Percentiles rank a stretch among this genome's conserved stretches.
phyloP scores from a whole-genome alignment of 2,797 vertebrate genomes.

The Hapalemur alaotrensis region DNA sequence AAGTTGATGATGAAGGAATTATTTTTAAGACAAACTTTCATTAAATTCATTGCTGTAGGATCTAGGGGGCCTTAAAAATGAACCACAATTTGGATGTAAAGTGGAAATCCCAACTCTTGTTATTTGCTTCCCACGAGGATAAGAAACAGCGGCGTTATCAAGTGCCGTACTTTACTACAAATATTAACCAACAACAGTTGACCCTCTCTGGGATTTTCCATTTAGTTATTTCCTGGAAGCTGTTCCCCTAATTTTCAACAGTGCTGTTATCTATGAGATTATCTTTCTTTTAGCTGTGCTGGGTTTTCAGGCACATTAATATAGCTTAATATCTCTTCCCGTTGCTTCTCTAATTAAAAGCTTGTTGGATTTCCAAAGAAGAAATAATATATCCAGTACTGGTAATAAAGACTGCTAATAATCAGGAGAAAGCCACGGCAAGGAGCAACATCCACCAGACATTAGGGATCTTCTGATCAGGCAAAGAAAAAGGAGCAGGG shows the following conservation, averaged over 20 bases:
- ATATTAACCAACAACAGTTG: slow-evolving; percentile 63
- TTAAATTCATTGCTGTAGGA: not conserved
- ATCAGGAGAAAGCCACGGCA: slow-evolving; percentile 31
- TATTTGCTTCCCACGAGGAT: slow-evolving; percentile 9
- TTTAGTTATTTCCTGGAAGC: slow-evolving; percentile 66
- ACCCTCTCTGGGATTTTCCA: slow-evolving; percentile 69
- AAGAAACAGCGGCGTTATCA: slow-evolving; percentile 23
- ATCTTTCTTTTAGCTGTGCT: slow-evolving; percentile 73
- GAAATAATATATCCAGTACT: slow-evolving; percentile 38
- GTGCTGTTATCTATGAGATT: slow-evolving; percentile 59
- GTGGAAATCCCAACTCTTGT: slow-evolving; percentile 12
- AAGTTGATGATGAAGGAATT: not conserved
- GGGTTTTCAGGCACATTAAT: slow-evolving; percentile 75
- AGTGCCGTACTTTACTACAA: slow-evolving; percentile 45
- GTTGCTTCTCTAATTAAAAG: slow-evolving; percentile 78
- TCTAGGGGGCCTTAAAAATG: not conserved
- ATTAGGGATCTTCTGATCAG: not conserved
- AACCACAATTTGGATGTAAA: not conserved
- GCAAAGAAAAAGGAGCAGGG: not conserved
- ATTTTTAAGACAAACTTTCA: not conserved
- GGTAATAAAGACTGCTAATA: slow-evolving; percentile 64
- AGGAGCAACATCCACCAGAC: not conserved
- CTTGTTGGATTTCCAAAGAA: slow-evolving; percentile 73
- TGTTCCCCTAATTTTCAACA: slow-evolving; percentile 60
- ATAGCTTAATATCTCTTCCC: slow-evolving; percentile 72